Evolutionary conservation across 2,888 invertebrate genomes (phyloP), one percentile per base, ranked within the genome.

Genomic region (Cyclophora albipunctata): DNA sequence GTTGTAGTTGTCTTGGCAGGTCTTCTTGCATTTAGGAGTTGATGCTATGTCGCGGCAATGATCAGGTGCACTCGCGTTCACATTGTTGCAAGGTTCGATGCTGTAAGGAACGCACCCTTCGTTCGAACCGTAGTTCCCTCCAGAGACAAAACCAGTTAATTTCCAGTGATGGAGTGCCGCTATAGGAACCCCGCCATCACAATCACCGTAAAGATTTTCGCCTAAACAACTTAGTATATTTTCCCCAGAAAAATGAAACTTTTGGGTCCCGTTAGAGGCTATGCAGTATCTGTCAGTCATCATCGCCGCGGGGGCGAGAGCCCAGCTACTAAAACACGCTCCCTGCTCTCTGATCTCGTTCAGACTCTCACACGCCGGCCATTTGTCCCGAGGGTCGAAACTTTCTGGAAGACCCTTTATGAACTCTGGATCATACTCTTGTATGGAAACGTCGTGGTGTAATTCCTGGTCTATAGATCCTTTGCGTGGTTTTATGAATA

Each of bases 301-400:
- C 0, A 94, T 93, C 75, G 93, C 94, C 0, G 93, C 94, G 5
- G 95, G 94, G 34, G 93, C 94, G 74, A 95, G 93, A 0, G 95
- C 95, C 95, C 95, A 95, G 78, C 96, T 96, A 4, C 94, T 95
- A 20, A 95, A 96, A 73, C 96, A 96, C n/a, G 92, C 91, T 3
- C 93, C 93, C 51, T 95, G 94, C 77, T 95, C 93, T 52, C 94
- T 84, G 52, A 95, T 91, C 78, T 93, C 92, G 20, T 78, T 75
- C 54, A 96, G 90, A 0, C 94, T 93, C 0, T 93, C 92, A 69
- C 96, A 96, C 57, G 94, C 66, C 0, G 94, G 91, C 96, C 96
- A 96, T 45, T 93, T 81, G 34, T 85, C 78, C 34, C 96, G 88
- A 0, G 96, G 74, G 83, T 97, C 96, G 74, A 96, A 96, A 58